Percentiles rank a stretch among this genome's conserved stretches.
phyloP scores from a whole-genome alignment of 1,140 invertebrate genomes.

The Trichonephila clavata region DNA sequence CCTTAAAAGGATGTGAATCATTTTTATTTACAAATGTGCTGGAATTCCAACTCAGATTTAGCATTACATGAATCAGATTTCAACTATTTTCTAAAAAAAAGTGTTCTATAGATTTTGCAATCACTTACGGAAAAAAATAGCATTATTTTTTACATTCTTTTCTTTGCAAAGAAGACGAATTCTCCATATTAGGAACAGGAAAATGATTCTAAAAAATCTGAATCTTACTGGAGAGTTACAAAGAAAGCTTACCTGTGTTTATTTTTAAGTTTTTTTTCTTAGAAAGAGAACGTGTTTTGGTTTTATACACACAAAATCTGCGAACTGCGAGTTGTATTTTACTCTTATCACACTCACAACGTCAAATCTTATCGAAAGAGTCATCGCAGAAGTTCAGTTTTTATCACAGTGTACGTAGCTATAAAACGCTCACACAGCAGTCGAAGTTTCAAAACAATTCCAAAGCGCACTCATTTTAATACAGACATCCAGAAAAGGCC shows the following conservation, averaged over 20 bases:
- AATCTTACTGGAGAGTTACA: background rate
- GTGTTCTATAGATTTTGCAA: no score
- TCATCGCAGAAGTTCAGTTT: background rate
- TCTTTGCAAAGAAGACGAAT: background rate
- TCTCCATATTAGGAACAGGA: background rate
- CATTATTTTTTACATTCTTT: background rate
- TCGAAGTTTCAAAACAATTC: background rate
- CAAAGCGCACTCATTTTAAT: background rate
- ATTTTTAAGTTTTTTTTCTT: constrained; percentile 12
- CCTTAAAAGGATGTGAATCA: no score
- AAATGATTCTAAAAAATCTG: background rate
- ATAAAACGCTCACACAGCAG: background rate
- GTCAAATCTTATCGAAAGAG: background rate
- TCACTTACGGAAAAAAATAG: background rate
- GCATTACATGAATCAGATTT: no score
- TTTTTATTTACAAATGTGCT: no score
- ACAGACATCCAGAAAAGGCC: background rate
- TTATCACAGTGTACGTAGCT: background rate
- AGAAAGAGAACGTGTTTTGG: constrained; percentile 11
- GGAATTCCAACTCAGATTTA: no score
- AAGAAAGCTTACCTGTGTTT: background rate
- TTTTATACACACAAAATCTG: constrained; percentile 1
- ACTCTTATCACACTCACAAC: background rate
- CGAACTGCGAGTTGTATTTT: background rate
- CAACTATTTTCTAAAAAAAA: no score